Evolutionary conservation across 2,888 invertebrate species (phyloP).

Genomic region (Drosophila diplacantha): DNA sequence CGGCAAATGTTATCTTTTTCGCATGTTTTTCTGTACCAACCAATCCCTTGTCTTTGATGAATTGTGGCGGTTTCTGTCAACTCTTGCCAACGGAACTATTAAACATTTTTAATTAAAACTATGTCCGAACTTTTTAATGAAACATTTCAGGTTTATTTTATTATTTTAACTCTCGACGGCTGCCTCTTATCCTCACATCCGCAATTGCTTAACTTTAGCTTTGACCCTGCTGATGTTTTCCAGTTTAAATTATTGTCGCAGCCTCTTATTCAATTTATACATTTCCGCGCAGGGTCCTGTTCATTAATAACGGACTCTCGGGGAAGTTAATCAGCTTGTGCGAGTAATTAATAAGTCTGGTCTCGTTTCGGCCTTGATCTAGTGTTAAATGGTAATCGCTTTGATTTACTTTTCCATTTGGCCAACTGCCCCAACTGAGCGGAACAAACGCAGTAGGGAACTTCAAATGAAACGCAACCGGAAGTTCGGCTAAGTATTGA

Average conservation of each 20-base stretch:
- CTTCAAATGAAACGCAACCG: constrained; percentile 55
- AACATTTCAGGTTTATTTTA: constrained; percentile 18
- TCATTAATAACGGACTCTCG: constrained; percentile 35
- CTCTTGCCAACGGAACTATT: constrained; percentile 30
- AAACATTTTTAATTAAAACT: constrained; percentile 41
- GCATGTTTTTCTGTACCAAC: not conserved
- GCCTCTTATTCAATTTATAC: constrained; percentile 11
- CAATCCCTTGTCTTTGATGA: constrained; percentile 16
- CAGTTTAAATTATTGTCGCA: not conserved
- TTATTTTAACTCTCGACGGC: constrained; percentile 3
- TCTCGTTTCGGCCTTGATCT: constrained; percentile 20
- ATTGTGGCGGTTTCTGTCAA: constrained; percentile 21
- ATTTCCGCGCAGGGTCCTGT: not conserved
- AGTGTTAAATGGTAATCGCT: constrained; percentile 37
- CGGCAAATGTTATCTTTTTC: constrained; percentile 1
- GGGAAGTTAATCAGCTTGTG: constrained; percentile 47
- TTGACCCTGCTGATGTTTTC: not conserved
- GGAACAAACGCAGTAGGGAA: constrained; percentile 43
- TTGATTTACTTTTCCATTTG: constrained; percentile 57
- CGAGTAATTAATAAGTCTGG: constrained; percentile 55
- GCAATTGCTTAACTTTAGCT: constrained; percentile 12
- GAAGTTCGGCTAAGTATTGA: constrained; percentile 36
- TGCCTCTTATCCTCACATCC: not conserved
- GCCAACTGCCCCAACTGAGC: constrained; percentile 30
- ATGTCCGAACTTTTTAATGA: constrained; percentile 29